These are phyloP conservation scores for Cariama cristata DNA, from an alignment of 2,113 vertebrate species.

Conservation along the genomic window DNA sequence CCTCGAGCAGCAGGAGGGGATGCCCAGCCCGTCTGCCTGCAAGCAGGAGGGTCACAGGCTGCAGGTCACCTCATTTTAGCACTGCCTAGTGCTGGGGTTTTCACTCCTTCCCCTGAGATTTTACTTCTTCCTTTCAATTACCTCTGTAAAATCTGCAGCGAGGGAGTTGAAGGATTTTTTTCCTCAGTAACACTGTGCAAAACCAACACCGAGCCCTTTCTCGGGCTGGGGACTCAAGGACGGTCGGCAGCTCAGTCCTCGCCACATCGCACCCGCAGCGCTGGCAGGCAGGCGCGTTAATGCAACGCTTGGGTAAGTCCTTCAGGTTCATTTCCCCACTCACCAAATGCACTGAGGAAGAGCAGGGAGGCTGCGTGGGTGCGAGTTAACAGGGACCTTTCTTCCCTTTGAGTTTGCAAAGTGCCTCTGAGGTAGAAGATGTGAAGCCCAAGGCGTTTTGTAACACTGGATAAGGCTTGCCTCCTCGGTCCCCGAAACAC, in stretches of 20 bases:
- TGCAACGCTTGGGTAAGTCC: neutral
- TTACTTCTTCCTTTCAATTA: neutral
- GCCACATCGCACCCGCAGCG: neutral
- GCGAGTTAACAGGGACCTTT: rapidly evolving
- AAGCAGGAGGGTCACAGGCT: neutral
- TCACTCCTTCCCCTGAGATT: neutral
- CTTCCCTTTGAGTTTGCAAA: neutral
- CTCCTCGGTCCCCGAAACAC: neutral
- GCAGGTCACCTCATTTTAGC: neutral
- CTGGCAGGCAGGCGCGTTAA: neutral
- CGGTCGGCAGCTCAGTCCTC: neutral
- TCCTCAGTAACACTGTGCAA: neutral
- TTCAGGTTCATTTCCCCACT: neutral
- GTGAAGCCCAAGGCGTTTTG: neutral
- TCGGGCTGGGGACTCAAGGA: neutral
- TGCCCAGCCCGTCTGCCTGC: neutral
- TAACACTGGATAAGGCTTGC: neutral
- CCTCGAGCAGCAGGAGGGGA: neutral
- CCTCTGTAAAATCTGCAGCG: neutral
- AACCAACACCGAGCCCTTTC: rapidly evolving
- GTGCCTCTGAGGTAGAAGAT: neutral
- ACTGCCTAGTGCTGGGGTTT: rapidly evolving
- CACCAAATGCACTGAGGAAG: rapidly evolving
- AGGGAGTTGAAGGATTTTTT: neutral
- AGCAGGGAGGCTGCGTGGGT: neutral